Conservation (phyloP, 2,113 vertebrate species). For the Pteronura brasiliensis region DNA sequence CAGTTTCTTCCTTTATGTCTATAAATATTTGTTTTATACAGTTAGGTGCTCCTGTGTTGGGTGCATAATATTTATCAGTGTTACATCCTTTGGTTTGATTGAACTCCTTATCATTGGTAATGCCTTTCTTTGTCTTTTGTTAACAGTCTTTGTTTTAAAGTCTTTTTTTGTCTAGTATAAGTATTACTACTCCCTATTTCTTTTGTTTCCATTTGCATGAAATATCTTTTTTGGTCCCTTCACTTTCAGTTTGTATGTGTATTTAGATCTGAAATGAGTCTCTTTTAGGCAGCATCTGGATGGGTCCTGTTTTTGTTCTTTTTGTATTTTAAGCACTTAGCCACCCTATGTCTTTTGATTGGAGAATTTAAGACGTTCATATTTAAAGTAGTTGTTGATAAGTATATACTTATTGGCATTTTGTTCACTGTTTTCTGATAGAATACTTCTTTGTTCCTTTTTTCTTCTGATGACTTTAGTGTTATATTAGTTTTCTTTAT, state of each 20-base stretch:
- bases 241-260: not conserved
- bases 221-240: not conserved
- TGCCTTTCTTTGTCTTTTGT: not conserved
- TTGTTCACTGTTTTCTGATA: not conserved
- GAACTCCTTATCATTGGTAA: not conserved
- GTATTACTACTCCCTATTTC: not conserved
- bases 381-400: not conserved
- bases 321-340: not conserved
- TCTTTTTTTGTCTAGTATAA: not conserved
- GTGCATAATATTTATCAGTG: not conserved
- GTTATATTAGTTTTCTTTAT: not conserved
- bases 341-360: not conserved
- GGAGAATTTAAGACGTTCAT: not conserved
- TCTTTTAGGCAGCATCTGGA: not conserved
- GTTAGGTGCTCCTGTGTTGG: not conserved
- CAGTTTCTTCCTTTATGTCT: not conserved
- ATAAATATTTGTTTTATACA: not conserved
- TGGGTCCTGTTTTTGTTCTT: not conserved
- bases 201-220: not conserved
- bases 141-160: not conserved
- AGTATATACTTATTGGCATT: not conserved
- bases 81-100: not conserved
- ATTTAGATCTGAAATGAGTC: not conserved
- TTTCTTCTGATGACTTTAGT: not conserved
- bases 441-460: not conserved